A percentile compares a stretch with the other conserved stretches of the same genome.
Evolutionary conservation across 2,113 vertebrate genomes (phyloP).

Genomic region (Cyprinus carpio): DNA sequence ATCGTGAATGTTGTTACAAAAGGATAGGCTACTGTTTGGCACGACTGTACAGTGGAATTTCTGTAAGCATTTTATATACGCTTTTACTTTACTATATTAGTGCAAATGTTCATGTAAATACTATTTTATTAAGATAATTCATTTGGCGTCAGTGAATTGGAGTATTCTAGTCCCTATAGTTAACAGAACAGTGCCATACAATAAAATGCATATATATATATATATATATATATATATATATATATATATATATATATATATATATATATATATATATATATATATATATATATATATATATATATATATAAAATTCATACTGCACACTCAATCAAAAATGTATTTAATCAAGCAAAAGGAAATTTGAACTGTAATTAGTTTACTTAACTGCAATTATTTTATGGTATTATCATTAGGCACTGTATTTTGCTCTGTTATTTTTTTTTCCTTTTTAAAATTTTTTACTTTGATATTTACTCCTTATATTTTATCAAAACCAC

Average conservation of each 20-base stretch:
- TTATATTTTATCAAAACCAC: not conserved
- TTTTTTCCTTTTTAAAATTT: not conserved
- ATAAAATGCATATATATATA: too few relatives aligned
- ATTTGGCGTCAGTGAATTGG: not conserved
- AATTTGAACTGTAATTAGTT: not conserved
- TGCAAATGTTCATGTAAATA: not conserved
- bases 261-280: too few relatives aligned
- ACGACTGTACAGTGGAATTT: not conserved
- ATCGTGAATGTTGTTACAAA: not conserved
- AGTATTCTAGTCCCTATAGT: too few relatives aligned
- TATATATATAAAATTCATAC: not conserved
- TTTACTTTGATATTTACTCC: not conserved
- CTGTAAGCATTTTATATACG: not conserved
- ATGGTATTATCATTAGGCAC: not conserved
- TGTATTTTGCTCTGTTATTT: too few relatives aligned
- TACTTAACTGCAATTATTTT: not conserved
- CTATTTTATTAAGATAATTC: not conserved
- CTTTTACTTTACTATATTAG: not conserved
- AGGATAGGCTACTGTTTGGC: not conserved
- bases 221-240: too few relatives aligned
- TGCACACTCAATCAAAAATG: not conserved
- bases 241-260: too few relatives aligned
- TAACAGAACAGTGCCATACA: too few relatives aligned
- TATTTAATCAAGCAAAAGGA: not conserved
- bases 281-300: too few relatives aligned